phyloP scores from a whole-genome alignment of 2,888 invertebrate genomes.

The Mechanitis mazaeus region DNA sequence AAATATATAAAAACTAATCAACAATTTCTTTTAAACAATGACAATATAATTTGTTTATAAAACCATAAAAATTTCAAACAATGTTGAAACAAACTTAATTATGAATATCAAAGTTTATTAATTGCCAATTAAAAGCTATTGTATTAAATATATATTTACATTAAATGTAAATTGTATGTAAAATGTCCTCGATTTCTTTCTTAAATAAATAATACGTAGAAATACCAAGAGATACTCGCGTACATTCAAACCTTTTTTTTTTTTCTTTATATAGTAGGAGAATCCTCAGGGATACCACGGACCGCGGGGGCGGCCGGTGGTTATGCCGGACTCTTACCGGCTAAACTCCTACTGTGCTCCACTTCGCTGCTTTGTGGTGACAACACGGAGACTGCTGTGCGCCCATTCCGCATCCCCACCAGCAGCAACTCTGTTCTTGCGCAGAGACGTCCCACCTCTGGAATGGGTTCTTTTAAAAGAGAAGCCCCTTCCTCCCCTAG shows the following conservation, averaged over 20 bases:
- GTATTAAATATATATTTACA: background rate
- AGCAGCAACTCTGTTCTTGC: too few relatives aligned
- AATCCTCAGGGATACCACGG: too few relatives aligned
- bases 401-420: too few relatives aligned
- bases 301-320: too few relatives aligned
- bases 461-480: too few relatives aligned
- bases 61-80: conserved; percentile 2
- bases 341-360: too few relatives aligned
- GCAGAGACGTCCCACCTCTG: too few relatives aligned
- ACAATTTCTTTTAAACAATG: background rate
- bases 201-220: conserved; percentile 1
- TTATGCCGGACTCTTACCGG: too few relatives aligned
- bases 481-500: too few relatives aligned
- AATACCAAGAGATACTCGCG: conserved; percentile 4
- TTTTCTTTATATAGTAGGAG: too few relatives aligned
- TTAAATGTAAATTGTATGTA: background rate
- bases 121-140: conserved; percentile 3
- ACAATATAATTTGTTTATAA: background rate
- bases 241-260: background rate
- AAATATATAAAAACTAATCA: background rate
- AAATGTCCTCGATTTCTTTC: conserved; percentile 1
- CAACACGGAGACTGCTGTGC: too few relatives aligned
- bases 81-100: conserved; percentile 3
- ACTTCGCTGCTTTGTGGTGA: too few relatives aligned
- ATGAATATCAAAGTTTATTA: conserved; percentile 1